A percentile compares a stretch with the other conserved stretches of the same genome.
Conservation (phyloP, 2,113 vertebrate genomes). For the Eidolon helvum region DNA sequence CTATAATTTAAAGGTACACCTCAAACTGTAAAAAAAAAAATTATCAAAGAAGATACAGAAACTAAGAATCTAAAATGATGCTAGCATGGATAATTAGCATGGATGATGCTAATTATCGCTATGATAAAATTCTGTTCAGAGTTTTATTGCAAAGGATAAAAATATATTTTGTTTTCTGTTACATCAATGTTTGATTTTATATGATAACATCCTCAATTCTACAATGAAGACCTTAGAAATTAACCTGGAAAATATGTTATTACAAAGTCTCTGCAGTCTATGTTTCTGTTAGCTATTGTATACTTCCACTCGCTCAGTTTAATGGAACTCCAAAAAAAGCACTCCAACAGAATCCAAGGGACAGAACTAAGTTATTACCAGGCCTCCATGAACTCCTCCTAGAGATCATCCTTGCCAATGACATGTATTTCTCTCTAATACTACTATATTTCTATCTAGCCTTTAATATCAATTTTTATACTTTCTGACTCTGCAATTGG, state of each 20-base stretch:
- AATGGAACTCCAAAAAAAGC: background rate
- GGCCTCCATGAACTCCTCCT: background rate
- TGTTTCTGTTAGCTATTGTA: background rate
- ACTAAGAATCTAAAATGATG: background rate
- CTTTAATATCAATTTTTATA: background rate
- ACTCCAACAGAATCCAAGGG: background rate
- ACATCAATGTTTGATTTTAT: background rate
- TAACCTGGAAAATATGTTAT: background rate
- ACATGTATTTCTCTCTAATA: background rate
- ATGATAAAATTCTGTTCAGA: background rate
- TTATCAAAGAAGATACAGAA: background rate
- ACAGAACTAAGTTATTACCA: background rate
- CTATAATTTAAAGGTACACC: background rate
- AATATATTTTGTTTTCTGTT: background rate
- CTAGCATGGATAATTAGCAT: background rate
- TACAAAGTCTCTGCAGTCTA: background rate
- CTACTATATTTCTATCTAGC: background rate
- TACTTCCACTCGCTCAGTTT: background rate
- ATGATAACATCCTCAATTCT: background rate
- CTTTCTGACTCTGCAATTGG: background rate
- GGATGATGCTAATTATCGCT: background rate
- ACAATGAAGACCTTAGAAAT: background rate
- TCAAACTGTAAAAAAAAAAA: background rate
- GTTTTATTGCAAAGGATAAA: background rate
- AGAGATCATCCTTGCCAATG: background rate